phyloP scores from a whole-genome alignment of 2,113 vertebrate species.

The Ivindomyrus marchei region DNA sequence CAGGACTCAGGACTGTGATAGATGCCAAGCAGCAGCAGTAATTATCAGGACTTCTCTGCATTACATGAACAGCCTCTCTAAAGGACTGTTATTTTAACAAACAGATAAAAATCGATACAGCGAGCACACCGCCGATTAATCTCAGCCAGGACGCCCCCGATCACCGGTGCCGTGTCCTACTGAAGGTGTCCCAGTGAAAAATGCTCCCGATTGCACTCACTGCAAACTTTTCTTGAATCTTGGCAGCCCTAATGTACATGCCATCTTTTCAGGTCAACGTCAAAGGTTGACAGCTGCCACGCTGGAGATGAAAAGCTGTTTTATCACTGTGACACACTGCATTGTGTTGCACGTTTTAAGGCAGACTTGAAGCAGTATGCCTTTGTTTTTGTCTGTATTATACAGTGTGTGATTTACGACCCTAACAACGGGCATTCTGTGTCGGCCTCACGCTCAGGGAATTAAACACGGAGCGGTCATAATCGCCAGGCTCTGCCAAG shows the following conservation, averaged over 20 bases:
- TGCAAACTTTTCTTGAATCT: not conserved
- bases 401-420: not conserved
- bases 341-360: not conserved
- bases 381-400: not conserved
- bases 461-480: not conserved
- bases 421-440: not conserved
- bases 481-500: not conserved
- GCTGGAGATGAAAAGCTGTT: not conserved
- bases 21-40: not conserved
- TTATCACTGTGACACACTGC: not conserved
- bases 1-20: not conserved
- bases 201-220: not conserved
- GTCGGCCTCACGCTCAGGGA: not conserved
- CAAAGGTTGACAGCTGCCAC: not conserved
- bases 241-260: not conserved
- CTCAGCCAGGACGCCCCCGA: not conserved
- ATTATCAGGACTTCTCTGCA: constrained; percentile 1
- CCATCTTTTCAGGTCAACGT: not conserved
- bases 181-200: constrained; percentile 11
- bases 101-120: constrained; percentile 6
- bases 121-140: not conserved
- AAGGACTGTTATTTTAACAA: constrained; percentile 10
- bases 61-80: not conserved
- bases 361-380: not conserved
- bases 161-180: not conserved